Evolutionary conservation across 2,113 vertebrate species (phyloP).

Genomic region (Epinephelus cyanopodus): DNA sequence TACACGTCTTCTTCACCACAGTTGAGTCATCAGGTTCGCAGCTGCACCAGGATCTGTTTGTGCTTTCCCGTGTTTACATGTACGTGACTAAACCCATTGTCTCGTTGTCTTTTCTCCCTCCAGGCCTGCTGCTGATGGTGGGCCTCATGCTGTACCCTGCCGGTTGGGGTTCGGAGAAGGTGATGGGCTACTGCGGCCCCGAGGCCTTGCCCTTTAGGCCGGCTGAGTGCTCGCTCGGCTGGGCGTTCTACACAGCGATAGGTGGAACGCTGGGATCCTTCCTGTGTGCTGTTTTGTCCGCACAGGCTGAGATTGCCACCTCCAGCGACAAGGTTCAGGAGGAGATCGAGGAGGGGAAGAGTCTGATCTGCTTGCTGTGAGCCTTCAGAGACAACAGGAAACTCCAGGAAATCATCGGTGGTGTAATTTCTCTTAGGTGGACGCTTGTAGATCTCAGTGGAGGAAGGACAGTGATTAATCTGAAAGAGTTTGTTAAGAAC

Average conservation of each 20-base stretch:
- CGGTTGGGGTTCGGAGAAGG: constrained; percentile 97
- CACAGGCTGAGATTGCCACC: constrained; percentile 97
- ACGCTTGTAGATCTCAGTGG: constrained; percentile 1
- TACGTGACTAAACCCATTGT: constrained; percentile 40
- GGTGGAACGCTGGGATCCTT: constrained; percentile 94
- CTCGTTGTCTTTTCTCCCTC: constrained; percentile 31
- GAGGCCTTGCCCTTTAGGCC: constrained; percentile 92
- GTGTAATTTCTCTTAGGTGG: constrained; percentile 1
- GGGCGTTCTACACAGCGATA: constrained; percentile 97
- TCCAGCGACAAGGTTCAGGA: constrained; percentile 99
- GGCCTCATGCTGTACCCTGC: constrained; percentile 97
- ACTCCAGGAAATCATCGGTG: not conserved
- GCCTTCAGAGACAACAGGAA: constrained; percentile 1
- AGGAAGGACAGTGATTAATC: constrained; percentile 14
- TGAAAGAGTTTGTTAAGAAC: constrained; percentile 19
- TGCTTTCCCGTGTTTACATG: constrained; percentile 18
- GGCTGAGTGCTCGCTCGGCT: constrained; percentile 92
- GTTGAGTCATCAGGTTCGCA: constrained; percentile 41
- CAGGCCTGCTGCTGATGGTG: constrained; percentile 96
- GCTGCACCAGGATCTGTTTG: constrained; percentile 51
- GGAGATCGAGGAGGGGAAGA: constrained; percentile 98
- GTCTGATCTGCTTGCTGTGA: constrained; percentile 97
- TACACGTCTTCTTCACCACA: constrained; percentile 28
- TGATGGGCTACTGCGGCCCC: constrained; percentile 90
- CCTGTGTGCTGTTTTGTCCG: constrained; percentile 95